These are phyloP conservation scores for Diplodus sargus DNA, from an alignment of 2,797 vertebrate species.

Conservation along the genomic window DNA sequence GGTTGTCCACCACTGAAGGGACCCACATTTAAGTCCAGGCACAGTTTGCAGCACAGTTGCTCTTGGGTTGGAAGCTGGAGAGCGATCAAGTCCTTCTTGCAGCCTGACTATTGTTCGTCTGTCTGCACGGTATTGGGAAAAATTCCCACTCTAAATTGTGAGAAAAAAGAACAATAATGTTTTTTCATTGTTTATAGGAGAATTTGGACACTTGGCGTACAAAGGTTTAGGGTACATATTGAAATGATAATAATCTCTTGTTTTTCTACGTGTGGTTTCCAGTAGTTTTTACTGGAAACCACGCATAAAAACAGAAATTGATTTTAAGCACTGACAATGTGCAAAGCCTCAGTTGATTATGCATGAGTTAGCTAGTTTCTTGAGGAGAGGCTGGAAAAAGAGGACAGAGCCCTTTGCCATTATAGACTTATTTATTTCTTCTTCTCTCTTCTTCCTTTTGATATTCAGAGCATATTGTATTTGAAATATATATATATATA, in stretches of 20 bases:
- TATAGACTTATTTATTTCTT: not conserved
- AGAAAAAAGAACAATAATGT: not conserved
- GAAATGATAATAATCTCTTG: conserved; percentile 5
- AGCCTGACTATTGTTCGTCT: not conserved
- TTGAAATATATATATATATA: not conserved
- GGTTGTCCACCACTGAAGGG: too few relatives aligned
- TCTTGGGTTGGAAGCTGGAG: not conserved
- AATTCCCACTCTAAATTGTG: not conserved
- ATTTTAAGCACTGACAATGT: not conserved
- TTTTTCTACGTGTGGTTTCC: not conserved
- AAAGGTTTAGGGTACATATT: not conserved
- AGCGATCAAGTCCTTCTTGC: not conserved
- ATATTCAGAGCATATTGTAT: not conserved
- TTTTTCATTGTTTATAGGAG: not conserved
- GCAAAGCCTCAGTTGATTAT: not conserved
- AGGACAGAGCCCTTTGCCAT: not conserved
- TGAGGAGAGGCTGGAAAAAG: not conserved
- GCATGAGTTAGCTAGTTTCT: not conserved
- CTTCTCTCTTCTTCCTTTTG: not conserved
- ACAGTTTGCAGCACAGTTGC: too few relatives aligned
- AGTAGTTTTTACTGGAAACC: conserved; percentile 6
- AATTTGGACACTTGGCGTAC: not conserved
- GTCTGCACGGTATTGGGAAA: not conserved
- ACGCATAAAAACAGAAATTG: not conserved
- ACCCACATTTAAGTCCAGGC: too few relatives aligned